Evolutionary conservation across 1,140 invertebrate genomes (phyloP), one percentile per base, ranked within the genome.

Genomic region (Galleria mellonella): DNA sequence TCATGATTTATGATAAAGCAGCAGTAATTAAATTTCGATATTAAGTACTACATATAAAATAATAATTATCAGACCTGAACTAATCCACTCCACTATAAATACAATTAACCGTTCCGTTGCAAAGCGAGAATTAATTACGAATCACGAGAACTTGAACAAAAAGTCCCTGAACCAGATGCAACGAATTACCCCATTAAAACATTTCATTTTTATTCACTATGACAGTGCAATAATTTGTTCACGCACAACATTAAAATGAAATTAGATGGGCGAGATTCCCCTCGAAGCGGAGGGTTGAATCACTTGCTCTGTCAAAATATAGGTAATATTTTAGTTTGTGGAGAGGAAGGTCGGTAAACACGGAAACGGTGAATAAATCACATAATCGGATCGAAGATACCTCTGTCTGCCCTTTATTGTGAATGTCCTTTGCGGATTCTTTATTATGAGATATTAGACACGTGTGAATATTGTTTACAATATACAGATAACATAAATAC

Each of bases 191-290:
- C 55, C 64, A 75, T 75, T 76, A 70, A 59, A 68, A 10, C 52
- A 51, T 61, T 72, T 70, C 70, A 69, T 62, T 72, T 72, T 75
- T 63, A 69, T 68, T 64, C 56, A 55, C 58, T 72, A 78, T 77
- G 74, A 81, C 66, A 70, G 42, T 64, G 69, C 74, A 73, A 72
- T 82, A 82, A 82, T 84, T 76, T 67, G 72, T 75, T 72, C 70
- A 76, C 75, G 64, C 65, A 72, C 69, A 65, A 72, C 66, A 78
- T 70, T 70, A 74, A 73, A 81, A 78, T 76, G 60, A 68, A 73
- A 73, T 78, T 76, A 70, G 64, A 66, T 47, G 53, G 51, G 59
- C 49, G 64, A 67, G 60, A 67, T 68, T 69, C 57, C 52, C 52
- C 39, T 41, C 43, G 35, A 47, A 23, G 50, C 56, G 44, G 52